Evolutionary conservation across 2,113 vertebrate species (phyloP).

Genomic region (Egretta garzetta): DNA sequence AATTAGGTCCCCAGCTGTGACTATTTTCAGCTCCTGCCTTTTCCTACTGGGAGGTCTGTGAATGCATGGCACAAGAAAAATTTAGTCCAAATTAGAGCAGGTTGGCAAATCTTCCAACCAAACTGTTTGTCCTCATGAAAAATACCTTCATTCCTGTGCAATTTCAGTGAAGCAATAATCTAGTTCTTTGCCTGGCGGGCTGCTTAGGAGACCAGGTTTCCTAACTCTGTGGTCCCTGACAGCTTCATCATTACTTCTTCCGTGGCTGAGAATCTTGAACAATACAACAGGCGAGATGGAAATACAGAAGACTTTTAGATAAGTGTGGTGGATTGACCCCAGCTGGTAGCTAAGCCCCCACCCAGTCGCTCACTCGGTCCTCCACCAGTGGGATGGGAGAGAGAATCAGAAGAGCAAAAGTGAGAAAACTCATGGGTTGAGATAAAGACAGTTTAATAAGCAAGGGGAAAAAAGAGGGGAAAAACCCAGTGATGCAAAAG

Average conservation of each 20-base stretch:
- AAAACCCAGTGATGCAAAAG: background rate
- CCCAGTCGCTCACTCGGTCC: background rate
- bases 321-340: background rate
- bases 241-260: background rate
- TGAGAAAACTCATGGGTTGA: background rate
- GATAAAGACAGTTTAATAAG: background rate
- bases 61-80: background rate
- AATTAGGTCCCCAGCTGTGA: background rate
- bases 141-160: background rate
- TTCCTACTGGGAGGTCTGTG: background rate
- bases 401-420: background rate
- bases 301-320: background rate
- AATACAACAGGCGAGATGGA: background rate
- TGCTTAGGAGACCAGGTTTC: background rate
- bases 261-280: background rate
- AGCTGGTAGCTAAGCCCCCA: background rate
- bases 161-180: background rate
- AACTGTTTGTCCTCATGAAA: background rate
- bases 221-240: background rate
- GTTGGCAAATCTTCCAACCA: background rate
- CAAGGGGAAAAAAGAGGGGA: background rate
- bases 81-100: background rate
- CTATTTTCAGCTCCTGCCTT: background rate
- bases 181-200: background rate
- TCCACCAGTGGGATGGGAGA: background rate